These are phyloP conservation scores for Hydropsyche tenuis DNA, from an alignment of 1,140 invertebrate genomes.

Conservation along the genomic window DNA sequence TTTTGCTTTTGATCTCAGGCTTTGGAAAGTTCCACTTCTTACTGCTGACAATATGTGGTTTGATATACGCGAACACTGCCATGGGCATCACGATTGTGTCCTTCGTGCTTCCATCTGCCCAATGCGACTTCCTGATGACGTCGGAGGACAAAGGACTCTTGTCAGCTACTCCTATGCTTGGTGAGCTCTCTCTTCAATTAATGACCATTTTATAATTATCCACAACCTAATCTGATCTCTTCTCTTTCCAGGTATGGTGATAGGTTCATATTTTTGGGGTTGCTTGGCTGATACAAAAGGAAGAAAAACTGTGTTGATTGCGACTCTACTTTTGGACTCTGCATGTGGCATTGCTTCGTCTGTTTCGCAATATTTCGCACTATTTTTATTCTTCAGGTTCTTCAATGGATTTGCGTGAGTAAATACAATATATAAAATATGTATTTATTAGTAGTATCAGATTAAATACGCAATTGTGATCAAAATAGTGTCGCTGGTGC, in stretches of 20 bases:
- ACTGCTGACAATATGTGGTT: slow-evolving; percentile 70
- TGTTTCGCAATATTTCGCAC: slow-evolving; percentile 75
- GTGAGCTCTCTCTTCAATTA: slow-evolving; percentile 55
- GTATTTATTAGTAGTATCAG: neutral
- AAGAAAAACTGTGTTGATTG: slow-evolving; percentile 76
- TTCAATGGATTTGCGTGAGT: slow-evolving; percentile 88
- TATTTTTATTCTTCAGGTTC: slow-evolving; percentile 80
- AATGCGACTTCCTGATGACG: slow-evolving; percentile 79
- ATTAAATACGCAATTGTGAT: no score
- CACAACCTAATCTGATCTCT: slow-evolving; percentile 23
- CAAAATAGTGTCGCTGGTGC: slow-evolving; percentile 78
- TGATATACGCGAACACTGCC: slow-evolving; percentile 77
- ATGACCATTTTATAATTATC: no score
- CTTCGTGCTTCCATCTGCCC: slow-evolving; percentile 76
- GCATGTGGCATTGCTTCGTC: slow-evolving; percentile 77
- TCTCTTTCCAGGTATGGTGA: slow-evolving; percentile 75
- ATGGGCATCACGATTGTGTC: slow-evolving; percentile 88
- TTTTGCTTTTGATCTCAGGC: slow-evolving; percentile 62
- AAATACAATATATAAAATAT: neutral
- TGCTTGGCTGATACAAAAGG: slow-evolving; percentile 84
- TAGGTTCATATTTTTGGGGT: slow-evolving; percentile 90
- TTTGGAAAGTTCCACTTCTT: slow-evolving; percentile 81
- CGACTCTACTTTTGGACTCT: slow-evolving; percentile 78
- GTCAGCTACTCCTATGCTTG: slow-evolving; percentile 77
- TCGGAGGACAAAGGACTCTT: slow-evolving; percentile 76